phyloP scores from a whole-genome alignment of 1,140 invertebrate genomes.

The Trachymyrmex septentrionalis region DNA sequence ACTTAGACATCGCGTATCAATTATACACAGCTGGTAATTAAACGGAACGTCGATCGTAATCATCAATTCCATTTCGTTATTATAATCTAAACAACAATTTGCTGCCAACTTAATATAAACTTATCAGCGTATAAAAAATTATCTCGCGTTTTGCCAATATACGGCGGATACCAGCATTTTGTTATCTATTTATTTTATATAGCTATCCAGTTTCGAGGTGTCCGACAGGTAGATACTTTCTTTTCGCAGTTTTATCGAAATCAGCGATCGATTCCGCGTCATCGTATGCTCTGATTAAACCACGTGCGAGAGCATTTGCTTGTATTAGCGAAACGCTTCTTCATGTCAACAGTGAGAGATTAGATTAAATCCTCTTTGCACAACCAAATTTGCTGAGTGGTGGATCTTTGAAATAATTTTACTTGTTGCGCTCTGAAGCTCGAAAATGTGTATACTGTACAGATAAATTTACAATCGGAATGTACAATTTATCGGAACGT shows the following conservation, averaged over 20 bases:
- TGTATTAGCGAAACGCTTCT: conserved; percentile 6
- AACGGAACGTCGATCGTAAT: conserved; percentile 26
- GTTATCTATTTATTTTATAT: conserved; percentile 41
- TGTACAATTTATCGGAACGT: neutral
- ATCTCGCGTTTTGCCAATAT: neutral
- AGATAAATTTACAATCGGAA: neutral
- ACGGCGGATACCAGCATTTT: neutral
- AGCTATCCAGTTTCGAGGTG: neutral
- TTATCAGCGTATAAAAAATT: neutral
- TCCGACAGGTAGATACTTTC: neutral
- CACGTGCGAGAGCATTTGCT: conserved; percentile 2
- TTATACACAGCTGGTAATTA: conserved; percentile 48
- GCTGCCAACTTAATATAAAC: neutral
- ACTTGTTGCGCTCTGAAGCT: neutral
- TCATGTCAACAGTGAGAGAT: conserved; percentile 36
- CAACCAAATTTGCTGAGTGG: neutral
- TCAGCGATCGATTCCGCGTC: conserved; percentile 29
- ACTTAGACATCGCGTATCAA: conserved; percentile 27
- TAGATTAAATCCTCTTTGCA: conserved; percentile 48
- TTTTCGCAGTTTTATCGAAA: conserved; percentile 14
- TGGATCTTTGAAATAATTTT: neutral
- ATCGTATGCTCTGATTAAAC: conserved; percentile 5
- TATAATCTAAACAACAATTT: neutral
- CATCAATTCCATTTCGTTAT: neutral
- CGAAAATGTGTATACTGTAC: no score